Evolutionary conservation across 2,113 vertebrate genomes (phyloP).

Genomic region (Heliornis fulica): DNA sequence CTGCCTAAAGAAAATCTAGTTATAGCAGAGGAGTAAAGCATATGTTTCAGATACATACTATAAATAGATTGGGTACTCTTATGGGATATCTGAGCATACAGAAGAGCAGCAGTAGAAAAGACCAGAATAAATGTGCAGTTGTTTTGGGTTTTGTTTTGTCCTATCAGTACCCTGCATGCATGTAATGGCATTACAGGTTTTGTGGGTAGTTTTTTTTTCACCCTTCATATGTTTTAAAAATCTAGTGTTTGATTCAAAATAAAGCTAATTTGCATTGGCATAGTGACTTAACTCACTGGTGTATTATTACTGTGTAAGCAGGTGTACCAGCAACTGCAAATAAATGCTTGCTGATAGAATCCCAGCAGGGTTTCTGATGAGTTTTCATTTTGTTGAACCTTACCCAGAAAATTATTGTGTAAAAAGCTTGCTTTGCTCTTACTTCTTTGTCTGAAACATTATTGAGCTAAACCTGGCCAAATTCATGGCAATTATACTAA

Average conservation of each 20-base stretch:
- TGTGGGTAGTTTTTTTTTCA: neutral
- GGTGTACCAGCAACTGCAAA: constrained; percentile 77
- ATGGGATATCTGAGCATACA: constrained; percentile 30
- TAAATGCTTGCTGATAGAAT: constrained; percentile 81
- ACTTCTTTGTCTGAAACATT: constrained; percentile 70
- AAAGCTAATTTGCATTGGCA: constrained; percentile 78
- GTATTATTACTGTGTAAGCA: constrained; percentile 79
- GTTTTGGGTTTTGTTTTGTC: neutral
- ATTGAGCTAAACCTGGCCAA: constrained; percentile 75
- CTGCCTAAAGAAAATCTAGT: constrained; percentile 2
- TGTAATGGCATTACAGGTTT: neutral
- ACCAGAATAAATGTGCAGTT: neutral
- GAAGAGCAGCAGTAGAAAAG: constrained; percentile 25
- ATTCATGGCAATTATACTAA: constrained; percentile 65
- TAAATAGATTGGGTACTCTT: constrained; percentile 46
- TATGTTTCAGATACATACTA: constrained; percentile 54
- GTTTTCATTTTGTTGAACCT: constrained; percentile 79
- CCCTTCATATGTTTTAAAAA: constrained; percentile 42
- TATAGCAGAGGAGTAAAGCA: constrained; percentile 53
- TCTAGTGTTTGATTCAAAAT: constrained; percentile 67
- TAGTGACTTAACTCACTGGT: constrained; percentile 73
- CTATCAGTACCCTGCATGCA: neutral
- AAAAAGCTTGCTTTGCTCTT: constrained; percentile 71
- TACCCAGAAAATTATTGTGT: constrained; percentile 76
- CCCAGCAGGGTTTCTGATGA: constrained; percentile 80